phyloP scores from a whole-genome alignment of 2,888 invertebrate species.

The Drosophila ustulata region DNA sequence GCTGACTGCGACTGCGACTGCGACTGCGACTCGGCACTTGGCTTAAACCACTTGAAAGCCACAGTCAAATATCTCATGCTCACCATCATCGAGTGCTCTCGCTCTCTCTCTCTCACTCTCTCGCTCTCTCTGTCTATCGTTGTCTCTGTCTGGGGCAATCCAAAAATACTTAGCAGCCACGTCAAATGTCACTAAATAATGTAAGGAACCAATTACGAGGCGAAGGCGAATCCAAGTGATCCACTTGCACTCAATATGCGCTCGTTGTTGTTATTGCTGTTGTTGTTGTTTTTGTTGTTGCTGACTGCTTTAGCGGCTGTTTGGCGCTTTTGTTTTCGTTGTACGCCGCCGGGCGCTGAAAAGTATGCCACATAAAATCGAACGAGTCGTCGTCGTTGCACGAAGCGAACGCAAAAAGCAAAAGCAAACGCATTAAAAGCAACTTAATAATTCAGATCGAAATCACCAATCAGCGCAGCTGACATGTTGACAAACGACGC shows the following conservation, averaged over 20 bases:
- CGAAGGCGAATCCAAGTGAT: conserved; percentile 50
- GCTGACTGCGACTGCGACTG: neutral
- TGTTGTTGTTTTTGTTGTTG: conserved; percentile 11
- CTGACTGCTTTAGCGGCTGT: conserved; percentile 18
- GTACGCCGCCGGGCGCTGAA: conserved; percentile 40
- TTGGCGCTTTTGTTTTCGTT: conserved; percentile 45
- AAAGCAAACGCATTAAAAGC: conserved; percentile 77
- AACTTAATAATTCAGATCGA: conserved; percentile 79
- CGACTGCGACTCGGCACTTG: conserved; percentile 7
- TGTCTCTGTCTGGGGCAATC: conserved; percentile 36
- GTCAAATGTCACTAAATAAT: conserved; percentile 58
- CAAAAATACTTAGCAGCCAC: conserved; percentile 62
- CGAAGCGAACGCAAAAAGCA: conserved; percentile 30
- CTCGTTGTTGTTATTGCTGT: conserved; percentile 2
- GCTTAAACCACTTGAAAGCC: conserved; percentile 19
- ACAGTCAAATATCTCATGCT: conserved; percentile 1
- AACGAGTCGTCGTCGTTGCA: conserved; percentile 12
- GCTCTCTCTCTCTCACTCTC: neutral
- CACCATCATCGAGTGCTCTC: neutral
- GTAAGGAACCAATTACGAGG: conserved; percentile 56
- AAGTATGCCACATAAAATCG: conserved; percentile 66
- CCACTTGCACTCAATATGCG: conserved; percentile 48
- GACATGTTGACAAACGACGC: conserved; percentile 81
- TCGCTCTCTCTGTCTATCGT: neutral
- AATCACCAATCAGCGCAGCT: conserved; percentile 77